A percentile compares a stretch with the other conserved stretches of the same genome.
Evolutionary conservation across 2,888 invertebrate genomes (phyloP).

Genomic region (Isotomurus palustris): DNA sequence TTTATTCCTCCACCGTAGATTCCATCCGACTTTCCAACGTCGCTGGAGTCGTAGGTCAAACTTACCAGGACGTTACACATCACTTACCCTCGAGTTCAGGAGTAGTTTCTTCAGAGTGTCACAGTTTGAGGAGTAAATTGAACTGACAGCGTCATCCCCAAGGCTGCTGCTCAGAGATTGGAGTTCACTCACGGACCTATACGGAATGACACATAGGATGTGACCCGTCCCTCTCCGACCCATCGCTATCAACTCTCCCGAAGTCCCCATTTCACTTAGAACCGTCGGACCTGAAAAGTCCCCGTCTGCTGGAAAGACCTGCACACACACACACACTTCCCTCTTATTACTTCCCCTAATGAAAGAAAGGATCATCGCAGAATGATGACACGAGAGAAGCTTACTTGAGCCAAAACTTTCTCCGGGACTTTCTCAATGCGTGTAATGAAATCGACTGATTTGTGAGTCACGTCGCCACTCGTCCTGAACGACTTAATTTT

Average conservation of each 20-base stretch:
- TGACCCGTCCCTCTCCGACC: constrained; percentile 26
- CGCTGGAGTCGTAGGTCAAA: no score
- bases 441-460: constrained; percentile 26
- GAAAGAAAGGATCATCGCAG: no score
- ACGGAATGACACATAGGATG: constrained; percentile 34
- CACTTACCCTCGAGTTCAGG: no score
- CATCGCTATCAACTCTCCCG: constrained; percentile 25
- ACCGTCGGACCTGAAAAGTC: constrained; percentile 27
- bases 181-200: constrained; percentile 29
- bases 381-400: no score
- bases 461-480: not conserved
- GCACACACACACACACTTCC: no score
- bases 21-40: no score
- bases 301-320: not conserved
- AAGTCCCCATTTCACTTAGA: constrained; percentile 38
- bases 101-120: not conserved
- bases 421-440: not conserved
- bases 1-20: no score
- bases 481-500: constrained; percentile 13
- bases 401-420: constrained; percentile 1
- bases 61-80: no score
- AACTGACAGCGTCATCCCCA: constrained; percentile 9
- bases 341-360: no score
- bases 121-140: not conserved
- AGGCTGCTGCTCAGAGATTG: constrained; percentile 32